Conservation (phyloP, 2,113 vertebrate species). For the Syngnathus typhle region DNA sequence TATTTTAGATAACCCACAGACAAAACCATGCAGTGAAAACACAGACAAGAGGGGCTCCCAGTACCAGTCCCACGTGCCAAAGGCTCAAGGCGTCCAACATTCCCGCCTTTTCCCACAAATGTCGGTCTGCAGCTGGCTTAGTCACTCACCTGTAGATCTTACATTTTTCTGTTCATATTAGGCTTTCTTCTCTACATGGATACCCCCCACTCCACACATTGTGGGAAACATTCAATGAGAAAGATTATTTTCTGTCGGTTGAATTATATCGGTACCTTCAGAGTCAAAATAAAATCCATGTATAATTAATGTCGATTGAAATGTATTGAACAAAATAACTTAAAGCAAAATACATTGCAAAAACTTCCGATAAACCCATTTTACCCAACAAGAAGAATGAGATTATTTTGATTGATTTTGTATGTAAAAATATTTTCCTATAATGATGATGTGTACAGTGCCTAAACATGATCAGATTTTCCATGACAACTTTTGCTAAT, state of each 20-base stretch:
- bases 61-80: constrained; percentile 52
- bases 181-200: background rate
- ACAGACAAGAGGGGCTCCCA: constrained; percentile 63
- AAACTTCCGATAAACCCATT: no score
- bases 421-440: no score
- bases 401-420: no score
- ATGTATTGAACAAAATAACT: no score
- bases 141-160: constrained; percentile 27
- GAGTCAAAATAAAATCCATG: background rate
- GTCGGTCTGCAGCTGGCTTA: constrained; percentile 5
- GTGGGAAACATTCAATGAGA: background rate
- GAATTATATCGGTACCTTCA: background rate
- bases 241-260: no score
- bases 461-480: no score
- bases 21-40: constrained; percentile 71
- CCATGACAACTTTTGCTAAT: no score
- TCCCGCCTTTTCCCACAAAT: constrained; percentile 43
- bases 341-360: no score
- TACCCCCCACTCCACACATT: background rate
- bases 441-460: no score
- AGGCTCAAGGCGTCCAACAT: constrained; percentile 48
- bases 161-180: background rate
- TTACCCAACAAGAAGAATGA: no score
- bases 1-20: constrained; percentile 67
- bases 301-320: background rate